Base-by-base conservation (phyloP, 1,140 invertebrate genomes). In the Teleogryllus occipitalis region DNA sequence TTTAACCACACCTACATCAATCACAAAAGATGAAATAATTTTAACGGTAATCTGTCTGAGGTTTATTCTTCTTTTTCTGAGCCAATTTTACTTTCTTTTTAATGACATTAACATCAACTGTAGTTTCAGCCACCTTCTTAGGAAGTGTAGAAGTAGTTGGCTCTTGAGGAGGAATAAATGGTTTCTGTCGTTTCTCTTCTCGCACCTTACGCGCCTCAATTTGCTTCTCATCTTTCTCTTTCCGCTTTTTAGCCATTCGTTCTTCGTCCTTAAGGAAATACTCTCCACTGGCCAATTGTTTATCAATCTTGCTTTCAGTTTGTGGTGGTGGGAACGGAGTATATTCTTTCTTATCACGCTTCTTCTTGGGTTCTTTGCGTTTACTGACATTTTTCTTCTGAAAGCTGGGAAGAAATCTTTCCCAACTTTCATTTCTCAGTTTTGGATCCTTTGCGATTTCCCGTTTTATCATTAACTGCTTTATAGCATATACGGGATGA, bases 401-500 rank as follows among this genome's bases (percentile, higher is more conserved):
- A 85, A 98, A 99, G 83, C 97, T 97, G 1, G 98, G 98, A 80
- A 99, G 86, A 87, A 99, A 99, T 81, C 97, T 89, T 65, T 98
- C 95, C 98, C 98, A 99, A 85, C 94, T 97, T 87, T 99, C 96
- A 88, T 97, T 93, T 86, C 93, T 95, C 39, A 99, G n/a, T 83
- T 93, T 92, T 0, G 95, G 93, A 89, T 99, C 95, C 85, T n/a
- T n/a, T 80, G 93, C 92, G 39, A 99, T 87, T 88, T 99, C 97
- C 83, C 92, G 89, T 86, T 99, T 99, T 75, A 99, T 98, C 97
- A 99, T 99, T 14, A 99, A 86, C 21, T 95, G 93, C 88, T 99
- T 99, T 0, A 99, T 98, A 84, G 98, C 98, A 85, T 99, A 99
- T 85, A 99, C 97, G n/a, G 98, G 98, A 89, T 99, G 98, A 80